These are phyloP conservation scores for Leptinotarsa tumamoca DNA, from an alignment of 2,888 invertebrate species.

Conservation along the genomic window DNA sequence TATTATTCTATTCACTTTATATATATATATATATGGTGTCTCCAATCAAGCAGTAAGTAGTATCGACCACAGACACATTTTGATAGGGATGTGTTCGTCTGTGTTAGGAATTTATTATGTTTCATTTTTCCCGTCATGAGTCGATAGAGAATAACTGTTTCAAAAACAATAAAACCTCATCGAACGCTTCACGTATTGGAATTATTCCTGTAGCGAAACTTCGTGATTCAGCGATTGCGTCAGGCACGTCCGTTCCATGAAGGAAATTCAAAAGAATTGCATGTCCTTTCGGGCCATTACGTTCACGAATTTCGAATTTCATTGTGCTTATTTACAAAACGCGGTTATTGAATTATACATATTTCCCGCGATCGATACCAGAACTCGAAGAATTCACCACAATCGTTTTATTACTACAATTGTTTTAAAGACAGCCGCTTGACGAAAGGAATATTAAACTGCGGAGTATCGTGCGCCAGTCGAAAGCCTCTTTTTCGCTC, in stretches of 20 bases:
- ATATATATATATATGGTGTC: background rate
- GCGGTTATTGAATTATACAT: slow-evolving; percentile 29
- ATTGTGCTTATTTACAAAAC: slow-evolving; percentile 28
- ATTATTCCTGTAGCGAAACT: slow-evolving; percentile 1
- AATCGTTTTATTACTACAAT: slow-evolving; percentile 21
- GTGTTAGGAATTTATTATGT: no score
- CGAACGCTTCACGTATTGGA: slow-evolving; percentile 8
- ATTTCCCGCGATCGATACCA: slow-evolving; percentile 14
- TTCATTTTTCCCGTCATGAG: no score
- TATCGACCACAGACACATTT: background rate
- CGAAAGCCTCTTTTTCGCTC: slow-evolving; percentile 1
- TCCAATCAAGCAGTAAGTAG: background rate
- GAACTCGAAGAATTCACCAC: slow-evolving; percentile 11
- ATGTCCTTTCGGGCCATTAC: slow-evolving; percentile 30
- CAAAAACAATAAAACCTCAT: background rate
- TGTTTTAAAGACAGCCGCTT: slow-evolving; percentile 14
- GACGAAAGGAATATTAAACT: slow-evolving; percentile 10
- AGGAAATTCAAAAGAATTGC: slow-evolving; percentile 28
- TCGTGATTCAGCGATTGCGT: slow-evolving; percentile 25
- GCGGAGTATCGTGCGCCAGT: slow-evolving; percentile 9
- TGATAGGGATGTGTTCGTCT: no score
- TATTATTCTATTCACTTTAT: slow-evolving; percentile 7
- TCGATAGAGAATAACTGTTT: background rate
- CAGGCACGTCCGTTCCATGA: slow-evolving; percentile 20
- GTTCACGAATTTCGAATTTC: slow-evolving; percentile 30